Evolutionary conservation across 1,140 invertebrate species (phyloP).

Genomic region (Atopsyche davidsoni): DNA sequence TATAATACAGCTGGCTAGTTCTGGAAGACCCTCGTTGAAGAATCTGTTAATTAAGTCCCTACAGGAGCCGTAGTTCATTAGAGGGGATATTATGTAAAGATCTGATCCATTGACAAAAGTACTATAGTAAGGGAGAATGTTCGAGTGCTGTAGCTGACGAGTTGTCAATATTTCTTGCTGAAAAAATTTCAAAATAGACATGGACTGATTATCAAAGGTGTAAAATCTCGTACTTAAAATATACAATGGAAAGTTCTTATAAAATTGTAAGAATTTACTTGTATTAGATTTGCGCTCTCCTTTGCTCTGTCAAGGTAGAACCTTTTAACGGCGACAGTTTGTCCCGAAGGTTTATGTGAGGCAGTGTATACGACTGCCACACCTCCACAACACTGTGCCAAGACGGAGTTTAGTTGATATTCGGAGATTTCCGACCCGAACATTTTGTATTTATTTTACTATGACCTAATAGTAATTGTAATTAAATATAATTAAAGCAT

Average conservation of each 20-base stretch:
- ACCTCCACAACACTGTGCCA: slow-evolving; percentile 63
- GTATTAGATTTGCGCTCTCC: slow-evolving; percentile 59
- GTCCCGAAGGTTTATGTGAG: slow-evolving; percentile 58
- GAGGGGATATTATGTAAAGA: slow-evolving; percentile 71
- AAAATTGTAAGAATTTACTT: slow-evolving; percentile 51
- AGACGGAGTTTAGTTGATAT: slow-evolving; percentile 55
- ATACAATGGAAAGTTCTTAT: too few relatives aligned
- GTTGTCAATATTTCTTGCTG: slow-evolving; percentile 70
- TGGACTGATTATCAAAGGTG: not conserved
- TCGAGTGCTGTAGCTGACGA: slow-evolving; percentile 70
- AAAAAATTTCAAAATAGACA: slow-evolving; percentile 35
- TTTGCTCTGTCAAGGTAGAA: slow-evolving; percentile 66
- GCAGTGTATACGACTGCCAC: slow-evolving; percentile 62
- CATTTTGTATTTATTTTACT: slow-evolving; percentile 27
- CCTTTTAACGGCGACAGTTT: slow-evolving; percentile 67
- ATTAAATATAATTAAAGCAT: slow-evolving; percentile 3
- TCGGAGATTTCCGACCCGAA: slow-evolving; percentile 39
- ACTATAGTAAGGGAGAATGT: slow-evolving; percentile 66
- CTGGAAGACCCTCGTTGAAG: slow-evolving; percentile 71
- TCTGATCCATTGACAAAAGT: slow-evolving; percentile 68
- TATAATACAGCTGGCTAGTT: slow-evolving; percentile 73
- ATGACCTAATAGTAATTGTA: not conserved
- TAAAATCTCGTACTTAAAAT: too few relatives aligned
- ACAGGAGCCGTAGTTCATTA: slow-evolving; percentile 78
- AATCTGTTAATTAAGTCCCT: slow-evolving; percentile 69